Evolutionary conservation across 2,113 vertebrate species (phyloP), one percentile per base, ranked within the genome.

Genomic region (Tupaia chinensis): DNA sequence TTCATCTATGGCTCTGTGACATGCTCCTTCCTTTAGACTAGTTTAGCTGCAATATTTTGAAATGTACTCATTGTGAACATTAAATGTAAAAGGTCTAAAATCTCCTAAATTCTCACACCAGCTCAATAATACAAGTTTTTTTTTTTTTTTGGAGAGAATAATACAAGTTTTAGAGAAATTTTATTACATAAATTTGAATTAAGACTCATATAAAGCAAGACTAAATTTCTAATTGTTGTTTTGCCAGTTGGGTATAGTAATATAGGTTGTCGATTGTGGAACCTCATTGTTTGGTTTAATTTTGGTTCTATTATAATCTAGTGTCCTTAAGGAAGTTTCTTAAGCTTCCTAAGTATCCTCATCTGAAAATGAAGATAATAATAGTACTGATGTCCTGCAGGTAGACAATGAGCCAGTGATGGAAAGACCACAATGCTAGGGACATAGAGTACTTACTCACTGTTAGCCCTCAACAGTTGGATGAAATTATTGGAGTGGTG

Each of bases 151-250:
- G n/a, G n/a, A n/a, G n/a, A n/a, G n/a, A 89, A 25, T 73, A 70
- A 53, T 70, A 19, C 14, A 65, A 58, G 27, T 70, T 97, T 69
- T 66, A 84, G 66, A 84, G 76, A 93, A 89, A 72, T 81, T 68
- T 77, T 91, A 72, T 77, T 17, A 5, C 4, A 81, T 32, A 91
- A 73, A 80, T 78, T 44, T 79, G 15, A 93, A 20, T 68, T 53
- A 54, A 87, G 80, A 95, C 29, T 76, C 32, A 68, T 9, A 60
- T 32, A 88, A 83, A 94, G 53, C 32, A 44, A 81, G 60, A 69
- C 54, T 68, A 53, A 58, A 25, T 73, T 91, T 78, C 76, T 9
- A 93, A 0, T 53, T 44, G 4, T 73, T 19, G 22, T 61, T 92
- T 95, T 66, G 20, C 44, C 13, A 73, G 11, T 22, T 25, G 32